Conservation (phyloP, 2,888 invertebrate genomes). For the Eupithecia centaureata region DNA sequence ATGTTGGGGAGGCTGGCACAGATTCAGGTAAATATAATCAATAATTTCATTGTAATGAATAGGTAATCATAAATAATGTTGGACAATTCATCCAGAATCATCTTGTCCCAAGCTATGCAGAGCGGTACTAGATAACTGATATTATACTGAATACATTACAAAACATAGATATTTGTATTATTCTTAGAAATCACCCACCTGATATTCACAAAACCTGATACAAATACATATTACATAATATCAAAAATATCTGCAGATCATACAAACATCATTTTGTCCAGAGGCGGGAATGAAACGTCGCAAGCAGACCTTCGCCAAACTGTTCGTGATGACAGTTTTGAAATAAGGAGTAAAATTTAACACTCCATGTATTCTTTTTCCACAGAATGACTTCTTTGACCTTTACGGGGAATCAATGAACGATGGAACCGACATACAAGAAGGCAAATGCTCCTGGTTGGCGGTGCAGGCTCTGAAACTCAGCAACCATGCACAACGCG, state of each 20-base stretch:
- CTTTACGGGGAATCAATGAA: slow-evolving; percentile 86
- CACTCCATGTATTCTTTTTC: background rate
- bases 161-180: background rate
- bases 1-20: slow-evolving; percentile 97
- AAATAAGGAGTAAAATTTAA: background rate
- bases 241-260: background rate
- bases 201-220: too few species aligned
- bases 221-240: too few species aligned
- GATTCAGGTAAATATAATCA: slow-evolving; percentile 87
- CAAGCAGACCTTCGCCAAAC: background rate
- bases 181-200: background rate
- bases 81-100: background rate
- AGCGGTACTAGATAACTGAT: too few species aligned
- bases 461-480: slow-evolving; percentile 86
- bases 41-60: background rate
- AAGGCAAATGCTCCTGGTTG: slow-evolving; percentile 97
- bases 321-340: background rate
- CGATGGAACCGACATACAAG: slow-evolving; percentile 71
- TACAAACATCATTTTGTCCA: background rate
- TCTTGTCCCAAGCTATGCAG: background rate
- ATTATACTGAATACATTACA: background rate
- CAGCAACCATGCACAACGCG: slow-evolving; percentile 87
- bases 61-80: background rate
- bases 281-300: background rate
- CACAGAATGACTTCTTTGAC: slow-evolving; percentile 91